Evolutionary conservation across 2,888 invertebrate genomes (phyloP).

Genomic region (Resseliella maxima): DNA sequence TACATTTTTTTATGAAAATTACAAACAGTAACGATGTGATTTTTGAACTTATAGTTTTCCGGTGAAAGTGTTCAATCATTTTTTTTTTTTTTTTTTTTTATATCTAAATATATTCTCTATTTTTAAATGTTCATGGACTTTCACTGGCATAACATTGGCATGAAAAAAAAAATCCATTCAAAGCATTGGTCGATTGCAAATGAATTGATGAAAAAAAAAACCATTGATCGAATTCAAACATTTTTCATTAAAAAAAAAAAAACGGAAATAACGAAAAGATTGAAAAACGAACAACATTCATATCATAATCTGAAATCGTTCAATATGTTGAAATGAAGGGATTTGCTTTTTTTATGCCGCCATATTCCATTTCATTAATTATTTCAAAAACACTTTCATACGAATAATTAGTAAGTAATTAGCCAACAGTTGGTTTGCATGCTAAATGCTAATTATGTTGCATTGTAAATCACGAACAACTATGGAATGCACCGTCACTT

Average conservation of each 20-base stretch:
- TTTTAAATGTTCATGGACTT: too few species aligned
- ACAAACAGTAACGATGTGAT: not conserved
- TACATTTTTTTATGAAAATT: not conserved
- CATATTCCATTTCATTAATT: conserved; percentile 15
- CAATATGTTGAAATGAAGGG: not conserved
- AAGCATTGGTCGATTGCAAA: conserved; percentile 14
- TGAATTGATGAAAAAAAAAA: not conserved
- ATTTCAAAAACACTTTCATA: not conserved
- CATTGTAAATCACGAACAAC: not conserved
- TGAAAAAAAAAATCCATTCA: not conserved
- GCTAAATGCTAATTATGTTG: not conserved
- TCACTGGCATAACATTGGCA: too few species aligned
- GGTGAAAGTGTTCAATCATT: too few species aligned
- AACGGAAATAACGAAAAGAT: too few species aligned
- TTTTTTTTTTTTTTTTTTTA: too few species aligned
- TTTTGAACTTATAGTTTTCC: not conserved
- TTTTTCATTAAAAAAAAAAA: not conserved
- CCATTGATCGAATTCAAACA: not conserved
- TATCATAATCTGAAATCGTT: not conserved
- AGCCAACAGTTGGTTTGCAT: not conserved
- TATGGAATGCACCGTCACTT: not conserved
- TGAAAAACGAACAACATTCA: not conserved
- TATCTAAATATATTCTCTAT: too few species aligned
- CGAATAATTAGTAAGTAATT: conserved; percentile 29
- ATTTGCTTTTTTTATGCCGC: not conserved